phyloP scores from a whole-genome alignment of 2,113 vertebrate species.

The Cyanistes caeruleus region DNA sequence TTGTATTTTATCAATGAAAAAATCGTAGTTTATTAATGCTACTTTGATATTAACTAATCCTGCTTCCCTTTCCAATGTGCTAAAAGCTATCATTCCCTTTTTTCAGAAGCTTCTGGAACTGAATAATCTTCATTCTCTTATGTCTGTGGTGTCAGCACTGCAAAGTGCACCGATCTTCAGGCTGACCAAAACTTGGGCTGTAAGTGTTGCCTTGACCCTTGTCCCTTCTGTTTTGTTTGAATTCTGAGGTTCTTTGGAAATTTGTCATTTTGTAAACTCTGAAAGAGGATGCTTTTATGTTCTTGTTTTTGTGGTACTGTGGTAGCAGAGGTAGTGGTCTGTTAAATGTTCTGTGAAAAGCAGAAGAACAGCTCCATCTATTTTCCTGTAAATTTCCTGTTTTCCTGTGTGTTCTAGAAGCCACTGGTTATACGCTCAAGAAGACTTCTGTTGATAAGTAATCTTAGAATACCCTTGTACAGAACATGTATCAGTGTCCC shows the following conservation, averaged over 20 bases:
- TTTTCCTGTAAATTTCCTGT: background rate
- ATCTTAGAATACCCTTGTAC: background rate
- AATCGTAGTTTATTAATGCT: background rate
- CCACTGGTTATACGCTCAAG: background rate
- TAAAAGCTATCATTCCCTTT: constrained; percentile 44
- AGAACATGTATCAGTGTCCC: background rate
- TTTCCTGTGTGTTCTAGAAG: background rate
- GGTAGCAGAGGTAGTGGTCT: background rate
- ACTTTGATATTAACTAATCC: background rate
- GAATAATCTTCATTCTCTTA: constrained; percentile 94
- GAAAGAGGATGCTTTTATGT: background rate
- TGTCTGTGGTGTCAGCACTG: constrained; percentile 93
- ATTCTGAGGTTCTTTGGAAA: background rate
- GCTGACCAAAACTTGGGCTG: constrained; percentile 95
- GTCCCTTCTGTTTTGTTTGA: background rate
- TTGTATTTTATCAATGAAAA: constrained; percentile 16
- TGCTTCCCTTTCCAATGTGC: background rate
- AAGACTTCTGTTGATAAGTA: background rate
- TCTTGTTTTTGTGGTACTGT: background rate
- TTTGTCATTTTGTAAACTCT: background rate
- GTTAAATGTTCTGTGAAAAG: background rate
- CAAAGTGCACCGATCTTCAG: constrained; percentile 96
- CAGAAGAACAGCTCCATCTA: background rate
- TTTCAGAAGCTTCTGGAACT: constrained; percentile 91
- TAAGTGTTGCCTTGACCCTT: constrained; percentile 74